phyloP scores from a whole-genome alignment of 1,140 invertebrate genomes.

The Zaprionus tsacasi region DNA sequence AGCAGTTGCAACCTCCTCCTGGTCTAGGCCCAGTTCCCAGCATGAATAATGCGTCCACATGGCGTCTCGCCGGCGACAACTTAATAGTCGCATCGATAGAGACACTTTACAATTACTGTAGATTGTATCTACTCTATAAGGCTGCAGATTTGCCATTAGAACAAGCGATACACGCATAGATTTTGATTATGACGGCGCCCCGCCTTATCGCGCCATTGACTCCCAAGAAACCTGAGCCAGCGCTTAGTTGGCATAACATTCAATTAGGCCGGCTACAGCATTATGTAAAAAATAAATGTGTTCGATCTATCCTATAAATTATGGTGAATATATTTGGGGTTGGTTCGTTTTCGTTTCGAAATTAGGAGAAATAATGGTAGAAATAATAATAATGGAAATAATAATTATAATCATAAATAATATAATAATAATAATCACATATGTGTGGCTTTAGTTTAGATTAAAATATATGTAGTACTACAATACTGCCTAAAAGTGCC shows the following conservation, averaged over 20 bases:
- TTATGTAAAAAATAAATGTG: not conserved
- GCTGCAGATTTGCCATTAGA: not conserved
- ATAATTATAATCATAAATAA: no score
- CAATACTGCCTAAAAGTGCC: not conserved
- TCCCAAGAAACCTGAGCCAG: not conserved
- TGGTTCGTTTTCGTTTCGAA: no score
- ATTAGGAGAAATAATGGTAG: not conserved
- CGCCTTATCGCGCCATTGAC: not conserved
- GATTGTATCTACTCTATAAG: not conserved
- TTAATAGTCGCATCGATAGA: conserved; percentile 74
- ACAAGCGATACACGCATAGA: not conserved
- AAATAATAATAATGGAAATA: no score
- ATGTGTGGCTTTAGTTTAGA: no score
- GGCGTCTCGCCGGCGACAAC: conserved; percentile 75
- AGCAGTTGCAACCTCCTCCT: not conserved
- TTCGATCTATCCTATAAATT: not conserved
- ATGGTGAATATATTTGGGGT: not conserved
- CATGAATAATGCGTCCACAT: conserved; percentile 69
- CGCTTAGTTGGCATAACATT: not conserved
- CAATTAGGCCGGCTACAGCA: not conserved
- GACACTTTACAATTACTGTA: conserved; percentile 18
- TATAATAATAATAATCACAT: no score
- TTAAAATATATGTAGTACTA: no score
- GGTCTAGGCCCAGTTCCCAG: conserved; percentile 75
- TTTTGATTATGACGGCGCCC: not conserved